These are phyloP conservation scores for Dicentrarchus labrax DNA, from an alignment of 2,113 vertebrate genomes.

Conservation along the genomic window DNA sequence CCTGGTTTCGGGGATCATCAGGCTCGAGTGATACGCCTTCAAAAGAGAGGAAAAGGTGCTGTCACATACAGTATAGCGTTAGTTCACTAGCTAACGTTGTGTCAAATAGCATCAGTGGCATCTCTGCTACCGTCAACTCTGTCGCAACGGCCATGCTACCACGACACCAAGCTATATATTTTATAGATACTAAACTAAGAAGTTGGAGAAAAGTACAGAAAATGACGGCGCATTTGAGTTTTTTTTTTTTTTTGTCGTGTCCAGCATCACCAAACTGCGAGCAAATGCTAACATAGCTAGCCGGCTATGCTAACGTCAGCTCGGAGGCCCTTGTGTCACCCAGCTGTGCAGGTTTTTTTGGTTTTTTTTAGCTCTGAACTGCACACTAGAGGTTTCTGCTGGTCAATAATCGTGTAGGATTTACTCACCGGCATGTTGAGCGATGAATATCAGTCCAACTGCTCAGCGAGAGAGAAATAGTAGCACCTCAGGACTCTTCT, in stretches of 20 bases:
- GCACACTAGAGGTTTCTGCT: accelerated
- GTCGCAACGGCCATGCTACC: background rate
- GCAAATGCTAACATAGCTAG: slow-evolving; percentile 50
- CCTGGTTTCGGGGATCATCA: slow-evolving; percentile 92
- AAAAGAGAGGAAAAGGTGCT: background rate
- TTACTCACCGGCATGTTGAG: slow-evolving; percentile 90
- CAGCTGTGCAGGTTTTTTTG: background rate
- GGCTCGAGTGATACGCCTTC: slow-evolving; percentile 96
- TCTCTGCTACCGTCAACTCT: background rate
- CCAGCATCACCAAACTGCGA: background rate
- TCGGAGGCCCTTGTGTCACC: background rate
- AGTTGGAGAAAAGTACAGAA: background rate
- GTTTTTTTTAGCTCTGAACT: background rate
- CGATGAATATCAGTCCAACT: slow-evolving; percentile 59
- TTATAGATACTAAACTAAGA: accelerated
- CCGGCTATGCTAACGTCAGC: slow-evolving; percentile 52
- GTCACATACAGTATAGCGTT: background rate
- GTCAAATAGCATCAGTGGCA: background rate
- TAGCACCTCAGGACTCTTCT: slow-evolving; percentile 60
- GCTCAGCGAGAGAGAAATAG: slow-evolving; percentile 55
- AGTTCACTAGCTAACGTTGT: background rate
- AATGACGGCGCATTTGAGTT: accelerated
- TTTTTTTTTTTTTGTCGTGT: background rate
- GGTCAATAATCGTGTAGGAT: accelerated
- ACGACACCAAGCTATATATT: background rate